Conservation (phyloP, 2,113 vertebrate genomes). For the Grammomys surdaster region DNA sequence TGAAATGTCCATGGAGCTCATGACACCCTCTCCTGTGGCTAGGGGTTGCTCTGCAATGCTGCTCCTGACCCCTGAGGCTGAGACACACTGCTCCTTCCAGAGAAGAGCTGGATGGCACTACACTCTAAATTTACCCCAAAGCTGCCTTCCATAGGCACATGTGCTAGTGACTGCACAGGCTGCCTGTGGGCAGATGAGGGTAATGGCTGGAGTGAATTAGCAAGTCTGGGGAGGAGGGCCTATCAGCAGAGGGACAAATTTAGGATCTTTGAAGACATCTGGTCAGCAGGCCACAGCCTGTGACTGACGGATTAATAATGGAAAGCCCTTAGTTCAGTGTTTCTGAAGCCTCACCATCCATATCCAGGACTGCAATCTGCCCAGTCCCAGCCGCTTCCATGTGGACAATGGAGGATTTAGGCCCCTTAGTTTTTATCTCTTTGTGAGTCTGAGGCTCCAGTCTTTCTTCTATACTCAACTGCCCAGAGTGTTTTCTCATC, state of each 20-base stretch:
- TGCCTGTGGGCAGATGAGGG: slow-evolving; percentile 27
- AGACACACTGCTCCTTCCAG: slow-evolving; percentile 6
- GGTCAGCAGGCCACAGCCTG: slow-evolving; percentile 56
- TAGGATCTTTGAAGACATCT: slow-evolving; percentile 79
- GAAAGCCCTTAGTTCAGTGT: slow-evolving; percentile 63
- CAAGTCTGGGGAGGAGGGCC: slow-evolving; percentile 60
- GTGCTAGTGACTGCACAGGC: not conserved
- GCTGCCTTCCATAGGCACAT: not conserved
- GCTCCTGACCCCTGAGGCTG: not conserved
- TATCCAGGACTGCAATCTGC: not conserved
- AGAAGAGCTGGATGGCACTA: not conserved
- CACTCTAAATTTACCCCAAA: not conserved
- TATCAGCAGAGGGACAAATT: slow-evolving; percentile 70
- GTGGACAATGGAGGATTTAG: not conserved
- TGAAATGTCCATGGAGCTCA: not conserved
- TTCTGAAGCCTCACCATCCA: not conserved
- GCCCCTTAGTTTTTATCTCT: not conserved
- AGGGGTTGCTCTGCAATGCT: not conserved
- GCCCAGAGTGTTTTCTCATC: not conserved
- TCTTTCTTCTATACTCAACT: not conserved
- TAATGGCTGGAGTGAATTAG: slow-evolving; percentile 60
- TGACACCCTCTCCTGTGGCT: not conserved
- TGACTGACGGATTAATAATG: slow-evolving; percentile 69
- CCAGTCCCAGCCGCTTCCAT: not conserved
- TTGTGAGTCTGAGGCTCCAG: not conserved